Conservation (phyloP, 1,140 invertebrate species). For the Drosophila pseudoananassae region DNA sequence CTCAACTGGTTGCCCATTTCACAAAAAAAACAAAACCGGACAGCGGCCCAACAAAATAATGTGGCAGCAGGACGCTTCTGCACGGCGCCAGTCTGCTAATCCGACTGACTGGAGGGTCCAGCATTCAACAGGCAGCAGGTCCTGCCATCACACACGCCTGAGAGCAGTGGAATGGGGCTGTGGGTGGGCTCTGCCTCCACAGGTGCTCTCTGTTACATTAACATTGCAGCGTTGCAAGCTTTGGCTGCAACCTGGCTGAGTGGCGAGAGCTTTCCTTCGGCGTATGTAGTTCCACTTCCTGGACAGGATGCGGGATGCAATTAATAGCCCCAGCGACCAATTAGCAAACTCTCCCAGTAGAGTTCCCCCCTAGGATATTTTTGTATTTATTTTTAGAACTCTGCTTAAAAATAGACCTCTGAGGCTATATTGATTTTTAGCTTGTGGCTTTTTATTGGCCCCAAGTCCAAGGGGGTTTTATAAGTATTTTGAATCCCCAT, state of each 20-base stretch:
- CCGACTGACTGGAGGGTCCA: conserved; percentile 60
- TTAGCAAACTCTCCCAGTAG: not conserved
- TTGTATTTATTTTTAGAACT: conserved; percentile 7
- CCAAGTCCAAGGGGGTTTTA: too few species aligned
- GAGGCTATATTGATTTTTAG: conserved; percentile 53
- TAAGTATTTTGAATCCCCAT: too few species aligned
- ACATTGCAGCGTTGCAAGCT: conserved; percentile 43
- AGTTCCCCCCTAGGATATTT: conserved; percentile 2
- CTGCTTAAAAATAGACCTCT: conserved; percentile 49
- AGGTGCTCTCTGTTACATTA: conserved; percentile 40
- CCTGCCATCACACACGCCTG: conserved; percentile 13
- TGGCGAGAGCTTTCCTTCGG: conserved; percentile 11
- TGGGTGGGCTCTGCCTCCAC: conserved; percentile 6
- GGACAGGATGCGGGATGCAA: conserved; percentile 4
- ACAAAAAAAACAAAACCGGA: not conserved
- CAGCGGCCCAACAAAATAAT: not conserved
- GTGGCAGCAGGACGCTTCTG: conserved; percentile 55
- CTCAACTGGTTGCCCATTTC: conserved; percentile 77
- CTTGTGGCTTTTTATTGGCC: too few species aligned
- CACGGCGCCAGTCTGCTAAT: conserved; percentile 76
- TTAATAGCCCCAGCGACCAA: too few species aligned
- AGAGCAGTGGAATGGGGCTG: not conserved
- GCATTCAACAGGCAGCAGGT: conserved; percentile 69
- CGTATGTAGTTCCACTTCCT: not conserved
- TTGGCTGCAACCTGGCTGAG: conserved; percentile 16